A percentile compares a stretch with the other conserved stretches of the same genome.
Conservation (phyloP, 2,888 invertebrate species). For the Coelopa pilipes region DNA sequence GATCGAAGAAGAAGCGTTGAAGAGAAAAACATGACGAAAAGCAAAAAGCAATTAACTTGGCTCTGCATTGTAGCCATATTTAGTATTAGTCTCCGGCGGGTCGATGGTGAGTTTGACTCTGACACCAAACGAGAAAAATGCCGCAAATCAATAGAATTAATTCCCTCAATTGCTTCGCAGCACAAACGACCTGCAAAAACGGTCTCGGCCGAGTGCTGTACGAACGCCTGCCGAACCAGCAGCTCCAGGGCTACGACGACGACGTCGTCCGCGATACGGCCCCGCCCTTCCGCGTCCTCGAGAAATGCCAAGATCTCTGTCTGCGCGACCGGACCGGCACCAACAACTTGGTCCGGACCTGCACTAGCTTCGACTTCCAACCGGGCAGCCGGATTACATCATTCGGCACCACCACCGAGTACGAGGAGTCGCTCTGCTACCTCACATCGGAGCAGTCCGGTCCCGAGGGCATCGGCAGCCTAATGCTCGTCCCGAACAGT, state of each 20-base stretch:
- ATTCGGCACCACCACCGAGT: conserved; percentile 83
- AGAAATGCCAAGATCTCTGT: conserved; percentile 89
- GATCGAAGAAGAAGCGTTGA: background rate
- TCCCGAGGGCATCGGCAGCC: conserved; percentile 87
- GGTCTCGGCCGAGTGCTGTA: conserved; percentile 89
- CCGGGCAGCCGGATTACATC: conserved; percentile 87
- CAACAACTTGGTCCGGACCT: conserved; percentile 85
- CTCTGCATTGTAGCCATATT: conserved; percentile 28
- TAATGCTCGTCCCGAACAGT: conserved; percentile 90
- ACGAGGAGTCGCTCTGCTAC: conserved; percentile 89
- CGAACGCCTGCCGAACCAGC: conserved; percentile 88
- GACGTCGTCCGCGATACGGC: conserved; percentile 87
- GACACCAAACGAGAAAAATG: no score
- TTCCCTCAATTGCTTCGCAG: conserved; percentile 44
- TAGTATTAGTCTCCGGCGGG: conserved; percentile 20
- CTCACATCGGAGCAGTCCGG: conserved; percentile 85
- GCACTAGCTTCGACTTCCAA: conserved; percentile 90
- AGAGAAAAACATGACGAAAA: conserved; percentile 5
- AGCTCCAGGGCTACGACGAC: conserved; percentile 88
- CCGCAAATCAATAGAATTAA: background rate
- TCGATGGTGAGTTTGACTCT: conserved; percentile 34
- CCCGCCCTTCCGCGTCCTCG: conserved; percentile 86
- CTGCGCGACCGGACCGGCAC: conserved; percentile 80
- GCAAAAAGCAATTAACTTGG: conserved; percentile 29
- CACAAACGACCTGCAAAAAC: conserved; percentile 90